These are phyloP conservation scores for Thaumetopoea pityocampa DNA, from an alignment of 1,140 invertebrate species.

Conservation along the genomic window DNA sequence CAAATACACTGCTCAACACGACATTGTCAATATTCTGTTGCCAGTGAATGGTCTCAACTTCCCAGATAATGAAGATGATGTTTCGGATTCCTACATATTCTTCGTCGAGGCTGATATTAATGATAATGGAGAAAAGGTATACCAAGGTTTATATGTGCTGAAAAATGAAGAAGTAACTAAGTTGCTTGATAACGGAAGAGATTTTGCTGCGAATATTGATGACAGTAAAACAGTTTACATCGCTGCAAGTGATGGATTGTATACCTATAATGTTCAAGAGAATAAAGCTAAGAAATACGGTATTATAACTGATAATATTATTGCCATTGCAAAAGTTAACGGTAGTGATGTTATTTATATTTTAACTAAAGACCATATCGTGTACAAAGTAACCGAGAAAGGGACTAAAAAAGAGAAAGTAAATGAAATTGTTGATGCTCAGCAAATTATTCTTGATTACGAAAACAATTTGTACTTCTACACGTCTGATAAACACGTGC, in stretches of 20 bases:
- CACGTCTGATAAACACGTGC: conserved; percentile 28
- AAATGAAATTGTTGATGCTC: conserved; percentile 24
- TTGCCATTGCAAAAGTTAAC: conserved; percentile 33
- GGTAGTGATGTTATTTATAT: conserved; percentile 36
- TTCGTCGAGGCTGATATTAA: conserved; percentile 42
- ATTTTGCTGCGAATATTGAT: conserved; percentile 27
- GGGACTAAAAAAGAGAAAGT: conserved; percentile 42
- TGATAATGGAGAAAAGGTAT: conserved; percentile 19
- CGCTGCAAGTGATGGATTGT: conserved; percentile 41
- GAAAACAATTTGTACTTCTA: conserved; percentile 39
- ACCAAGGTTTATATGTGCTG: conserved; percentile 34
- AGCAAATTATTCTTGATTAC: conserved; percentile 41
- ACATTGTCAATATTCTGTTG: conserved; percentile 42
- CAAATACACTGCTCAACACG: conserved; percentile 36
- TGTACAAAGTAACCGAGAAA: conserved; percentile 40
- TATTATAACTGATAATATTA: conserved; percentile 36
- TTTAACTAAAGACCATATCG: conserved; percentile 32
- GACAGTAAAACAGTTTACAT: conserved; percentile 35
- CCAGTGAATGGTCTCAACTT: conserved; percentile 48
- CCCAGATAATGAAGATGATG: conserved; percentile 25
- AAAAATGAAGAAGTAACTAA: conserved; percentile 25
- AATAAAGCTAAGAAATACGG: conserved; percentile 42
- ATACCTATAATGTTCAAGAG: conserved; percentile 28
- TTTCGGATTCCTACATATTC: conserved; percentile 27
- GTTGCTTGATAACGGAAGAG: conserved; percentile 41